Evolutionary conservation across 2,797 vertebrate genomes (phyloP).

Genomic region (Lithobates pipiens): DNA sequence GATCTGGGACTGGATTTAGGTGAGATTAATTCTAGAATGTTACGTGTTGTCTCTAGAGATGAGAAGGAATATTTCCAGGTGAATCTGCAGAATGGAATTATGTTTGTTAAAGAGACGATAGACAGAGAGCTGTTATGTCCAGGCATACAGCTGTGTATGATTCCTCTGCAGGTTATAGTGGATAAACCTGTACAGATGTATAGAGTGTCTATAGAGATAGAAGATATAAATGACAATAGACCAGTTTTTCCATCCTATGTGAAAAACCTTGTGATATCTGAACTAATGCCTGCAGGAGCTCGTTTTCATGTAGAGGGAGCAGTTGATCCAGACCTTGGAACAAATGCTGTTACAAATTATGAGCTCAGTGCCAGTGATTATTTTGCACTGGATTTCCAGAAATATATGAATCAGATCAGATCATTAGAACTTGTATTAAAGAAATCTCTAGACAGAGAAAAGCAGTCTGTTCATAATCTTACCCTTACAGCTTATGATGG

Average conservation of each 20-base stretch:
- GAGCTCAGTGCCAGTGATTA: constrained; percentile 72
- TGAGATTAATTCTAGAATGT: constrained; percentile 72
- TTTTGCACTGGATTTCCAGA: constrained; percentile 75
- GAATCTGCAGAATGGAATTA: constrained; percentile 73
- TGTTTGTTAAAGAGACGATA: constrained; percentile 72
- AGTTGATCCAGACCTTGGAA: constrained; percentile 77
- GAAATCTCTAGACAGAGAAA: constrained; percentile 79
- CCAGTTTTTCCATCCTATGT: constrained; percentile 73
- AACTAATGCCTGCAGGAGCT: constrained; percentile 74
- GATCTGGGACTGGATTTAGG: constrained; percentile 75
- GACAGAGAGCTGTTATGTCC: constrained; percentile 78
- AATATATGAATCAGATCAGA: constrained; percentile 63
- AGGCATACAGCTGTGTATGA: constrained; percentile 68
- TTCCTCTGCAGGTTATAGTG: constrained; percentile 77
- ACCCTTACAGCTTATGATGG: constrained; percentile 66
- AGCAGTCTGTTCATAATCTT: constrained; percentile 71
- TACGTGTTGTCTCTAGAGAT: constrained; percentile 73
- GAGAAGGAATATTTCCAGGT: constrained; percentile 77
- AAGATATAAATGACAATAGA: constrained; percentile 77
- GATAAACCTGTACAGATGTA: constrained; percentile 79
- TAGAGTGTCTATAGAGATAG: constrained; percentile 73
- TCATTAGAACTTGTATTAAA: constrained; percentile 76
- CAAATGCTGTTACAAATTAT: constrained; percentile 74
- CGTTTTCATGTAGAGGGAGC: constrained; percentile 74
- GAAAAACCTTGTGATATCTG: constrained; percentile 74